phyloP scores from a whole-genome alignment of 1,140 invertebrate species.

The Lanistes nyassanus region DNA sequence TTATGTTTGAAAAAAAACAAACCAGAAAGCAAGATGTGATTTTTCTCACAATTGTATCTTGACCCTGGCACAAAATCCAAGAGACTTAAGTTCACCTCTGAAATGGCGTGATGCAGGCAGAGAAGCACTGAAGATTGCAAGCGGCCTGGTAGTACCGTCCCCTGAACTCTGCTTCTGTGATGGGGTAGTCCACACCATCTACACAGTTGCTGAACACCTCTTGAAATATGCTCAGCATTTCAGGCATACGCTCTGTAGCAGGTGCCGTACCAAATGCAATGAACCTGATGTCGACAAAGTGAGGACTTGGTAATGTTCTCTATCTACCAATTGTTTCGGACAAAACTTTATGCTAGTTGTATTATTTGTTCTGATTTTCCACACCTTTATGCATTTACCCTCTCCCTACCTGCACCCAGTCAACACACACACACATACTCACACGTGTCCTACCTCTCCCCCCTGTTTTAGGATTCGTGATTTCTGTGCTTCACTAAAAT shows the following conservation, averaged over 20 bases:
- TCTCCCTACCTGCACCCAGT: too few relatives aligned
- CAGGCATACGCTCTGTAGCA: slow-evolving; percentile 45
- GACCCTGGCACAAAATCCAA: neutral
- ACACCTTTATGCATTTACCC: too few relatives aligned
- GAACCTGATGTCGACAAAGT: slow-evolving; percentile 41
- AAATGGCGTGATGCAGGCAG: slow-evolving; percentile 48
- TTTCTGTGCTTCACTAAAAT: too few relatives aligned
- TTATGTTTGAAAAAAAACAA: too few relatives aligned
- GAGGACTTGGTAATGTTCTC: neutral
- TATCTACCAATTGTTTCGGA: too few relatives aligned
- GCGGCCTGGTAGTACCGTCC: slow-evolving; percentile 59
- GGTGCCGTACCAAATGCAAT: slow-evolving; percentile 52
- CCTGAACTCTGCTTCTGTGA: slow-evolving; percentile 55
- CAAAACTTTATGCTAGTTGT: too few relatives aligned
- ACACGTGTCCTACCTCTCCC: too few relatives aligned
- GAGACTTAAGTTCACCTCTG: slow-evolving; percentile 22
- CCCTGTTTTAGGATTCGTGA: too few relatives aligned
- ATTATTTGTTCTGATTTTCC: too few relatives aligned
- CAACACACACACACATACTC: too few relatives aligned
- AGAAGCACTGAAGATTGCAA: slow-evolving; percentile 60
- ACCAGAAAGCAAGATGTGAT: too few relatives aligned
- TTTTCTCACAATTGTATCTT: too few relatives aligned
- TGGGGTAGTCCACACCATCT: slow-evolving; percentile 45
- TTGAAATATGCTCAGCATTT: slow-evolving; percentile 47
- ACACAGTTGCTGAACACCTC: slow-evolving; percentile 50